Evolutionary conservation across 2,888 invertebrate species (phyloP).

Genomic region (Ashinkailepas kermadecensis): DNA sequence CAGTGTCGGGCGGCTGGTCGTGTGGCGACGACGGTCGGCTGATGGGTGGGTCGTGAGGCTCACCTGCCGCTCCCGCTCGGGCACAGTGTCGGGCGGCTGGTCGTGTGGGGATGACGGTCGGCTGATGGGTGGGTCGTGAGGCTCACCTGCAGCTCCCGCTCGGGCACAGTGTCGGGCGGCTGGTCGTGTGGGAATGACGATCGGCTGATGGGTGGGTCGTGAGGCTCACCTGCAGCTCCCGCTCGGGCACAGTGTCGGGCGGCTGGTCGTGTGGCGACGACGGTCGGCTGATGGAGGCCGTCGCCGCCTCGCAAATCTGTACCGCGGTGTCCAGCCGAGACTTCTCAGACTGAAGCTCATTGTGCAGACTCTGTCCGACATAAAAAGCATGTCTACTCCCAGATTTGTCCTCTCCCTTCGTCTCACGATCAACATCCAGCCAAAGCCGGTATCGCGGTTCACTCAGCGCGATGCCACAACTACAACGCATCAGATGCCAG

Average conservation of each 20-base stretch:
- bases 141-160: not conserved
- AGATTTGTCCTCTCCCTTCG: too few relatives aligned
- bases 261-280: conserved; percentile 73
- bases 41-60: not conserved
- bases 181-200: too few relatives aligned
- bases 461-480: too few relatives aligned
- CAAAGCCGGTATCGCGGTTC: too few relatives aligned
- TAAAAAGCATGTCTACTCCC: too few relatives aligned
- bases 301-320: conserved; percentile 87
- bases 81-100: conserved; percentile 72
- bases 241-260: conserved; percentile 72
- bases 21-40: too few relatives aligned
- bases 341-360: conserved; percentile 82
- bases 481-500: too few relatives aligned
- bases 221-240: conserved; percentile 52
- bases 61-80: conserved; percentile 61
- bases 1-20: not conserved
- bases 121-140: conserved; percentile 70
- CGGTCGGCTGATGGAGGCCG: conserved; percentile 81
- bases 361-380: conserved; percentile 55
- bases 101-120: conserved; percentile 77
- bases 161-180: not conserved
- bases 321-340: conserved; percentile 74
- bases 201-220: too few relatives aligned
- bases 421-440: too few relatives aligned